Evolutionary conservation across 1,140 invertebrate genomes (phyloP).

Genomic region (Diprion similis): DNA sequence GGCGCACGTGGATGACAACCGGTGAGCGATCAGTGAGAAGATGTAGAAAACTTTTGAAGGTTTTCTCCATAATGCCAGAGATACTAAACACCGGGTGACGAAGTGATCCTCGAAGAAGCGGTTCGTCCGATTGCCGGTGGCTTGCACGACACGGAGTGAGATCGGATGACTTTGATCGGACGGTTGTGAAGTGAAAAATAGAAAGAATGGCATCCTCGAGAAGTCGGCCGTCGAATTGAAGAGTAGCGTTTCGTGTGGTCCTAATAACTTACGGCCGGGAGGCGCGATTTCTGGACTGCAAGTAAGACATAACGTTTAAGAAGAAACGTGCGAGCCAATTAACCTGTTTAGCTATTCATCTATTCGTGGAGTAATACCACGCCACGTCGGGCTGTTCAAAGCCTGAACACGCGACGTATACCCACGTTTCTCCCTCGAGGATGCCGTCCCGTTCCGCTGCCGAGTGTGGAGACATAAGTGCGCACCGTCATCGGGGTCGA

Average conservation of each 20-base stretch:
- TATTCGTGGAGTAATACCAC: background rate
- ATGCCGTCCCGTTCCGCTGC: background rate
- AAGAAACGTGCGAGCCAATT: background rate
- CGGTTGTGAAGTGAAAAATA: background rate
- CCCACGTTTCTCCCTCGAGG: background rate
- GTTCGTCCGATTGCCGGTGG: background rate
- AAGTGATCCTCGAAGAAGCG: slow-evolving; percentile 1
- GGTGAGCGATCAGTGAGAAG: background rate
- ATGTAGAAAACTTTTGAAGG: background rate
- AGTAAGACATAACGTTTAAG: slow-evolving; percentile 7
- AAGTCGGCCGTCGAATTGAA: too few relatives aligned
- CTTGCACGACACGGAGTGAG: background rate
- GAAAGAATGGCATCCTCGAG: background rate
- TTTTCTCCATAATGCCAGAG: background rate
- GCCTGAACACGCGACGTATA: too few relatives aligned
- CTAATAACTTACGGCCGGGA: too few relatives aligned
- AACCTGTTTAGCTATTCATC: slow-evolving; percentile 5
- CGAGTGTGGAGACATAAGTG: background rate
- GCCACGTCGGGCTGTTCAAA: background rate
- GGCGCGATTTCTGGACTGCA: background rate
- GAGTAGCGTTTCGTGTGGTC: too few relatives aligned
- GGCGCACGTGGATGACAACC: background rate
- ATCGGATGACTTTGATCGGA: background rate
- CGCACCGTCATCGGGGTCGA: slow-evolving; percentile 4
- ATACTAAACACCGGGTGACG: background rate